Percentiles rank a stretch among this genome's conserved stretches.
These are phyloP conservation scores for Benthosema pterotum DNA, from an alignment of 2,797 vertebrate genomes.

Conservation along the genomic window DNA sequence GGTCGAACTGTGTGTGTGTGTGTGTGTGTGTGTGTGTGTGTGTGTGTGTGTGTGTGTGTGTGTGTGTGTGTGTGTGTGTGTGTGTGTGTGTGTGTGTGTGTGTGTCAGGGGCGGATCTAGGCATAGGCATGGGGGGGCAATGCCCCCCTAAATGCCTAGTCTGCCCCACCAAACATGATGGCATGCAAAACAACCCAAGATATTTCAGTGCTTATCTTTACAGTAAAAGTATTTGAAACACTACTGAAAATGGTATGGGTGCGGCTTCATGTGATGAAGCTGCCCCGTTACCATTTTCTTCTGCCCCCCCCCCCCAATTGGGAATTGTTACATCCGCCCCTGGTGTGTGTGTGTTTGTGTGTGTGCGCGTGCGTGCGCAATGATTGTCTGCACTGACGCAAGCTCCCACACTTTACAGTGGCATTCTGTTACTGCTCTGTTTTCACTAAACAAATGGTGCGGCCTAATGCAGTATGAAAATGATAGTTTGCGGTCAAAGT, in stretches of 20 bases:
- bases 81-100: slow-evolving; percentile 19
- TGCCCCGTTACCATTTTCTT: too few species aligned
- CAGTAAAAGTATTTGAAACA: too few species aligned
- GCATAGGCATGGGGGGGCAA: too few species aligned
- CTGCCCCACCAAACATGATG: too few species aligned
- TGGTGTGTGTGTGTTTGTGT: slow-evolving; percentile 25
- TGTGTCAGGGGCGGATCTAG: too few species aligned
- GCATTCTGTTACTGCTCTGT: slow-evolving; percentile 18
- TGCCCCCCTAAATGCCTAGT: too few species aligned
- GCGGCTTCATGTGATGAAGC: too few species aligned
- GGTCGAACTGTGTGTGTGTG: slow-evolving; percentile 59
- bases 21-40: slow-evolving; percentile 30
- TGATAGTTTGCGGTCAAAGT: slow-evolving; percentile 28
- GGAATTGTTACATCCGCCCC: too few species aligned
- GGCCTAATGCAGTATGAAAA: background rate
- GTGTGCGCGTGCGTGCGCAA: slow-evolving; percentile 21
- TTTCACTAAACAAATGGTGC: slow-evolving; percentile 4
- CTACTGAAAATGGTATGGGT: too few species aligned
- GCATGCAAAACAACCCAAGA: too few species aligned
- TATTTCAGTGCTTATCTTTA: too few species aligned
- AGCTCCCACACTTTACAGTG: slow-evolving; percentile 6
- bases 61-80: slow-evolving; percentile 23
- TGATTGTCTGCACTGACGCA: slow-evolving; percentile 17
- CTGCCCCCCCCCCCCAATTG: too few species aligned
- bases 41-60: slow-evolving; percentile 26